Evolutionary conservation across 2,888 invertebrate species (phyloP).

Genomic region (Latheticus oryzae): DNA sequence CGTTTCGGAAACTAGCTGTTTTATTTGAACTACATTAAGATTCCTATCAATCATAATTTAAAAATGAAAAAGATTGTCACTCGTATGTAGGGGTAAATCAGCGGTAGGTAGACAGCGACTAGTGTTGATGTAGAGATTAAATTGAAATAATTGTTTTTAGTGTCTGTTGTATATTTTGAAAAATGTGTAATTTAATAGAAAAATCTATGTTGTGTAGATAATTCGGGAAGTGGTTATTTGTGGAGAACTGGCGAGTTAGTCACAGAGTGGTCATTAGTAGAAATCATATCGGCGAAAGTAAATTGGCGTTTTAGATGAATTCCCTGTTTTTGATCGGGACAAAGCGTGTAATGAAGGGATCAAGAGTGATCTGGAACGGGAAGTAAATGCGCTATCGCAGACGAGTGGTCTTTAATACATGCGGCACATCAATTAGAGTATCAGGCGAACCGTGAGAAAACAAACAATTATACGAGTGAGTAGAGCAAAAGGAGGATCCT

Average conservation of each 20-base stretch:
- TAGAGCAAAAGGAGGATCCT: slow-evolving; percentile 47
- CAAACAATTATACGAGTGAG: slow-evolving; percentile 65
- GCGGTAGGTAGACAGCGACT: too few relatives aligned
- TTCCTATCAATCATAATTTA: slow-evolving; percentile 53
- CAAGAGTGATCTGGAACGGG: slow-evolving; percentile 56
- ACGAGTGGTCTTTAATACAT: slow-evolving; percentile 64
- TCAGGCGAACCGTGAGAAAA: slow-evolving; percentile 66
- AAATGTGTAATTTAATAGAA: too few relatives aligned
- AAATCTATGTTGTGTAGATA: not conserved
- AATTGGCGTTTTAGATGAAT: slow-evolving; percentile 60
- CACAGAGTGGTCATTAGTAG: slow-evolving; percentile 57
- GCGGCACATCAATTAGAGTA: slow-evolving; percentile 65
- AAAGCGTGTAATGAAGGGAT: slow-evolving; percentile 60
- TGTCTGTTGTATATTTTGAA: too few relatives aligned
- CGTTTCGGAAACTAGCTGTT: slow-evolving; percentile 58
- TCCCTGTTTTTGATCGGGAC: slow-evolving; percentile 60
- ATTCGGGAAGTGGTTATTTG: slow-evolving; percentile 19
- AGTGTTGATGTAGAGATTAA: too few relatives aligned
- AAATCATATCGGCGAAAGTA: slow-evolving; percentile 60
- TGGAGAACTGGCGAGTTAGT: slow-evolving; percentile 50
- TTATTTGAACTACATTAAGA: slow-evolving; percentile 58
- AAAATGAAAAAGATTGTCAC: slow-evolving; percentile 29
- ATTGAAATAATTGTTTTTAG: too few relatives aligned
- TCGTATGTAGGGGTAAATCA: too few relatives aligned
- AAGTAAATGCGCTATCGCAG: slow-evolving; percentile 49